A percentile compares a stretch with the other conserved stretches of the same genome.
These are phyloP conservation scores for Labeo calbasu DNA, from an alignment of 2,797 vertebrate species.

Conservation along the genomic window DNA sequence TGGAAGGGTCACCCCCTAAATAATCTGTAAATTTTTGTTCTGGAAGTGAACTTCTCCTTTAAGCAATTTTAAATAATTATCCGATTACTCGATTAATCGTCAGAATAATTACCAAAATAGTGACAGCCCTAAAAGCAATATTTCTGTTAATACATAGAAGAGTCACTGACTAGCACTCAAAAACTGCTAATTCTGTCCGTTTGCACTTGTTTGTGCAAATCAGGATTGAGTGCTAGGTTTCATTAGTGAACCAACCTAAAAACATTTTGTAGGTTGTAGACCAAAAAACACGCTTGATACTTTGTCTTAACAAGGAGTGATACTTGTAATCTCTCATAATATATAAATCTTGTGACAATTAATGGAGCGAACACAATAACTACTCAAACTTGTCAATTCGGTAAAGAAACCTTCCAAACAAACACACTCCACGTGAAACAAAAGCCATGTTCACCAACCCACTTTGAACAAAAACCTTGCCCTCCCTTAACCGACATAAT, in stretches of 20 bases:
- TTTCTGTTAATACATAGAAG: not conserved
- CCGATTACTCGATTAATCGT: too few species aligned
- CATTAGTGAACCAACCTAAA: not conserved
- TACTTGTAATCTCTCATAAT: not conserved
- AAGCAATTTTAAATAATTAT: too few species aligned
- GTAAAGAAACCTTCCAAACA: constrained; percentile 51
- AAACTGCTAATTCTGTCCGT: not conserved
- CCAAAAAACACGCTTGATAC: not conserved
- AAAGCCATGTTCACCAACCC: constrained; percentile 65
- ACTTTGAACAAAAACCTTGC: constrained; percentile 60
- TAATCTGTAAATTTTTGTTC: too few species aligned
- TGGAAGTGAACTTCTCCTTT: too few species aligned
- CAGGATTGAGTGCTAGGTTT: not conserved
- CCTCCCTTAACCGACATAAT: constrained; percentile 69
- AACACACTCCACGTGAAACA: constrained; percentile 61
- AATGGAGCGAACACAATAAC: not conserved
- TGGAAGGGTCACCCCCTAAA: too few species aligned
- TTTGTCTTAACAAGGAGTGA: not conserved
- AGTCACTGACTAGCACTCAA: not conserved
- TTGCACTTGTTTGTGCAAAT: not conserved
- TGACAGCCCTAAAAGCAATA: not conserved
- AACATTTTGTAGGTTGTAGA: not conserved
- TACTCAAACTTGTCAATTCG: constrained; percentile 18
- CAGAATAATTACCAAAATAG: too few species aligned
- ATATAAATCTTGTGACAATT: not conserved